Conservation (phyloP, 1,140 invertebrate genomes). For the Megalopta genalis region DNA sequence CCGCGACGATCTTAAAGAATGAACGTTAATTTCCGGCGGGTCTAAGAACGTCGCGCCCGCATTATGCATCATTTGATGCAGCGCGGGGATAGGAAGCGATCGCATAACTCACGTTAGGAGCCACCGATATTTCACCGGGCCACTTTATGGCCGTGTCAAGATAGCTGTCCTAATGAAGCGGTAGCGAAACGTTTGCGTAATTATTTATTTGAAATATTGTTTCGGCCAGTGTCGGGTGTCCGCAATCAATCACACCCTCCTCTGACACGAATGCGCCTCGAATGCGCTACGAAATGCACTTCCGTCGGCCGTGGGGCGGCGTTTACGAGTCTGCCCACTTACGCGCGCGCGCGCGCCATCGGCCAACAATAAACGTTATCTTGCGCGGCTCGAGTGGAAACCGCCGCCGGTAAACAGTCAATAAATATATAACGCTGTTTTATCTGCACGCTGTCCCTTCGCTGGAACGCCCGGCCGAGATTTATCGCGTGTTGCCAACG, state of each 20-base stretch:
- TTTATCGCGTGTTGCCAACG: conserved; percentile 8
- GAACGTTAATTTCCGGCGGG: neutral
- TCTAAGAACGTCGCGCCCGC: no score
- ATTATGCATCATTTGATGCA: no score
- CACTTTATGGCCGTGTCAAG: neutral
- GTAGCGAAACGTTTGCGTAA: conserved; percentile 1
- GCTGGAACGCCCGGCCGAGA: neutral
- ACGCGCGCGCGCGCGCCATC: neutral
- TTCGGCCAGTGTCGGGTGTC: neutral
- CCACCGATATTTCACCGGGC: neutral
- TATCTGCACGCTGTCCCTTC: neutral
- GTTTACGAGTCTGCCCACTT: conserved; percentile 40
- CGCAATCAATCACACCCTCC: conserved; percentile 29
- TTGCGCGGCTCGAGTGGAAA: conserved; percentile 20
- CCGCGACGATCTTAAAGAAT: neutral
- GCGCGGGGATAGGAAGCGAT: no score
- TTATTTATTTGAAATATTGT: conserved; percentile 42
- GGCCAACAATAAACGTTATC: conserved; percentile 23
- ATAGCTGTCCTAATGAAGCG: conserved; percentile 20
- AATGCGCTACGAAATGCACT: conserved; percentile 3
- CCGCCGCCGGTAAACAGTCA: conserved; percentile 28
- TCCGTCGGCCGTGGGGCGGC: neutral
- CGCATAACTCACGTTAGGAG: no score
- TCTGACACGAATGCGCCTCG: neutral
- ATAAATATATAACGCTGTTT: conserved; percentile 38